Conservation (phyloP, 2,888 invertebrate genomes). For the Philereme transversata region DNA sequence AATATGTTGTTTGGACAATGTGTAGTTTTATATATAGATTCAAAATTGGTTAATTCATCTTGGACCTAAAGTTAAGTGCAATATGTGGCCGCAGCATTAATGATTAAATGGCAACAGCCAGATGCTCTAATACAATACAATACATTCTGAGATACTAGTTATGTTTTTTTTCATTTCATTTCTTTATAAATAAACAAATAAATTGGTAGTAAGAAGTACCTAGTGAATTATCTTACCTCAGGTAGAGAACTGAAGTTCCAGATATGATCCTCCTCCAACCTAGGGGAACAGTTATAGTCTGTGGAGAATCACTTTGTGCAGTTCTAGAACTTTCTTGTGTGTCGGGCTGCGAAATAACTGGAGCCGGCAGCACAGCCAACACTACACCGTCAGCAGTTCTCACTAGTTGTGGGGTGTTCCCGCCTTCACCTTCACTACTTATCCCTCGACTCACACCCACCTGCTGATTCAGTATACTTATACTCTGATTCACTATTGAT, state of each 20-base stretch:
- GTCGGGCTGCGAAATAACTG: slow-evolving; percentile 57
- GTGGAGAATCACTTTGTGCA: slow-evolving; percentile 68
- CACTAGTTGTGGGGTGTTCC: slow-evolving; percentile 66
- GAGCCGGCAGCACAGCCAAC: slow-evolving; percentile 71
- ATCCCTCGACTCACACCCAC: slow-evolving; percentile 71
- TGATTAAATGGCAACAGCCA: too few relatives aligned
- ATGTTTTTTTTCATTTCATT: too few relatives aligned
- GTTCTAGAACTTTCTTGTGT: slow-evolving; percentile 62
- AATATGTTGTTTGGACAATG: too few relatives aligned
- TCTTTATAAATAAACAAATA: too few relatives aligned
- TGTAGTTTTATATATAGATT: too few relatives aligned
- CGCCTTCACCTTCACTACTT: slow-evolving; percentile 67
- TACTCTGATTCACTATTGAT: slow-evolving; percentile 80
- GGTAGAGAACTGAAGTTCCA: slow-evolving; percentile 71
- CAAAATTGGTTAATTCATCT: too few relatives aligned
- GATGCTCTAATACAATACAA: too few relatives aligned
- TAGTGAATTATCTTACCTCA: slow-evolving; percentile 58
- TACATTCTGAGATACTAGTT: too few relatives aligned
- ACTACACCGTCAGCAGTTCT: slow-evolving; percentile 78
- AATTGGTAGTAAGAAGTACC: neutral
- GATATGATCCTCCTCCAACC: slow-evolving; percentile 79
- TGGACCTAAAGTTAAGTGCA: too few relatives aligned
- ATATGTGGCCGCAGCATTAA: too few relatives aligned
- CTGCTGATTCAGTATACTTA: slow-evolving; percentile 80
- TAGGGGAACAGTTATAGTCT: slow-evolving; percentile 75